Percentiles rank a stretch among this genome's conserved stretches.
Conservation (phyloP, 2,797 vertebrate genomes). For the Cuculus canorus region DNA sequence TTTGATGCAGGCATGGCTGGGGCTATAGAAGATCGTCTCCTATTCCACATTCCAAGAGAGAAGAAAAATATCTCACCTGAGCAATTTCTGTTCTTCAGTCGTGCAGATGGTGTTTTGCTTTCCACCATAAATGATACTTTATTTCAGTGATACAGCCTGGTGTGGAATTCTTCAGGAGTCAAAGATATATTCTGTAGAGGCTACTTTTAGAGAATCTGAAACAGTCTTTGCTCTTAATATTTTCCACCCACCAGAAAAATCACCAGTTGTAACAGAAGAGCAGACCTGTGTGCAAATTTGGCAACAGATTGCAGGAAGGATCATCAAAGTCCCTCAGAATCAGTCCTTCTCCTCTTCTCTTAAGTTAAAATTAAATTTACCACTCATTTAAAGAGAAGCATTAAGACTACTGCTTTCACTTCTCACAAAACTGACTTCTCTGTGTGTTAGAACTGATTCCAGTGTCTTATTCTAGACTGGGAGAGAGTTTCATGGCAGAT, state of each 20-base stretch:
- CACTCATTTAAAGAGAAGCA: background rate
- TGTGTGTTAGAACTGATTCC: background rate
- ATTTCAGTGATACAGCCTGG: background rate
- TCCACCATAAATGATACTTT: background rate
- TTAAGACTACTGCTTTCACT: background rate
- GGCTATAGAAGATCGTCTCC: background rate
- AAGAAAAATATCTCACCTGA: background rate
- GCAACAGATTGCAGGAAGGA: accelerated
- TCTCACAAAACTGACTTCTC: background rate
- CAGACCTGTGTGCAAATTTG: background rate
- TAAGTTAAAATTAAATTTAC: background rate
- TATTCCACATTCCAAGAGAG: background rate
- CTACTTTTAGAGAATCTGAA: background rate
- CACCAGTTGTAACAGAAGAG: background rate
- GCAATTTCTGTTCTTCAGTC: background rate
- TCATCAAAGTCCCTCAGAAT: background rate
- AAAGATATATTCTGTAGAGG: background rate
- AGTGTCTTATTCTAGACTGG: background rate
- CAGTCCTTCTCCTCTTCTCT: background rate
- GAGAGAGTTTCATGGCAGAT: background rate
- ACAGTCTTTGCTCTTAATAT: background rate
- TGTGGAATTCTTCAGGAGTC: background rate
- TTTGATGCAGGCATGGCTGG: background rate
- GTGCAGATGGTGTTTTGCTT: background rate
- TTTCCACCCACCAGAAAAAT: background rate